phyloP scores from a whole-genome alignment of 2,113 vertebrate species.

The Mustelus asterias region DNA sequence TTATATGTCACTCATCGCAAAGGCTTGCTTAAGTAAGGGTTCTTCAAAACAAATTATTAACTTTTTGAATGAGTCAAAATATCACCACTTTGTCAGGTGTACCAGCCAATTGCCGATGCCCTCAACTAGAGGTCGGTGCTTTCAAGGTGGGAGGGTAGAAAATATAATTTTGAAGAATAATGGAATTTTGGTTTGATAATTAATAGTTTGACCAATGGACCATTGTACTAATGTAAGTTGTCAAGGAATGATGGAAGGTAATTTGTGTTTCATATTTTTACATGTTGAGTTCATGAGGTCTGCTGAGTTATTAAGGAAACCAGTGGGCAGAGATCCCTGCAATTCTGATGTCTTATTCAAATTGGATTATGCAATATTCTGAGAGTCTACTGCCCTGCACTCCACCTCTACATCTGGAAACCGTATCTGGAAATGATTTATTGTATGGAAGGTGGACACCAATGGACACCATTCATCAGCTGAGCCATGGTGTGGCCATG shows the following conservation, averaged over 20 bases:
- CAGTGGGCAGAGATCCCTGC: neutral
- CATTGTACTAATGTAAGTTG: neutral
- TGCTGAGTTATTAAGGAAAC: neutral
- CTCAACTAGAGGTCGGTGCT: neutral
- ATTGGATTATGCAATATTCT: neutral
- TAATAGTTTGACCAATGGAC: neutral
- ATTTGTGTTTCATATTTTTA: neutral
- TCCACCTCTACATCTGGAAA: neutral
- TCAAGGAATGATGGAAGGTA: neutral
- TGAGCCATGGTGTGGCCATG: too few relatives aligned
- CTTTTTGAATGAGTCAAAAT: neutral
- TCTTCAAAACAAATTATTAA: neutral
- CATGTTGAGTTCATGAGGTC: neutral
- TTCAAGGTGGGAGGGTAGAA: neutral
- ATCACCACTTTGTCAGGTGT: neutral
- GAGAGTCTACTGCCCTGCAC: neutral
- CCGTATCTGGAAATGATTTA: neutral
- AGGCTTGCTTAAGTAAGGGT: conserved; percentile 65
- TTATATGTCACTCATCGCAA: conserved; percentile 73
- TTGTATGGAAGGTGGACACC: neutral
- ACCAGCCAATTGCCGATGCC: neutral
- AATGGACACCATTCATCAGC: neutral
- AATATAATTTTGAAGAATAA: neutral
- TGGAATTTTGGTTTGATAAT: conserved; percentile 25
- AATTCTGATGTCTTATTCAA: neutral